These are phyloP conservation scores for Oreotrochilus melanogaster DNA, from an alignment of 2,113 vertebrate genomes.

Conservation along the genomic window DNA sequence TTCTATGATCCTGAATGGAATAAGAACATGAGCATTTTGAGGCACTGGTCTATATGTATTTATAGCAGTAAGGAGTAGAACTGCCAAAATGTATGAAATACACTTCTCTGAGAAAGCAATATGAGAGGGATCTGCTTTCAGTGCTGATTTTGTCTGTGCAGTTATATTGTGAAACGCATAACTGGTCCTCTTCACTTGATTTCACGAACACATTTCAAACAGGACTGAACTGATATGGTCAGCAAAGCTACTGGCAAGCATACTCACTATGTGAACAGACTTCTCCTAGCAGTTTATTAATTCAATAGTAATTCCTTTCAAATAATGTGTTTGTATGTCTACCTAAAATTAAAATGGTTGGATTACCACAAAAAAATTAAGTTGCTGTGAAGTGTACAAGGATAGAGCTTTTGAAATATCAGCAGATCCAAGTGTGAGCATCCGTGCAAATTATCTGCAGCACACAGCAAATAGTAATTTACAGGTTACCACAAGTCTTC, in stretches of 20 bases:
- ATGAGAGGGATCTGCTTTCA: not conserved
- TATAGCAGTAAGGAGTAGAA: conserved; percentile 18
- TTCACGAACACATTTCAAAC: conserved; percentile 25
- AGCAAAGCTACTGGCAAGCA: not conserved
- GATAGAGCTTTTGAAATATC: not conserved
- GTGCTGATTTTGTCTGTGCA: conserved; percentile 16
- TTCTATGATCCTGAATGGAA: not conserved
- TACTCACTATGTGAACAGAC: not conserved
- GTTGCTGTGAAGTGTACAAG: not conserved
- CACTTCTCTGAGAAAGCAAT: not conserved
- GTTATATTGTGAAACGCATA: not conserved
- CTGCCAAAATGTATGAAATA: conserved; percentile 28
- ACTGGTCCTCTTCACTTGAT: not conserved
- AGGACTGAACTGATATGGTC: not conserved
- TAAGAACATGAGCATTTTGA: not conserved
- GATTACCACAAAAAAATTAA: not conserved
- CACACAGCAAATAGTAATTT: not conserved
- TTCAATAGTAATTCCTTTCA: not conserved
- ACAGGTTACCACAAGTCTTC: not conserved
- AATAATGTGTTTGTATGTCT: not conserved
- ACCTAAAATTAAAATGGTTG: not conserved
- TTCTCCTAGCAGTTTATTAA: not conserved
- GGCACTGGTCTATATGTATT: not conserved
- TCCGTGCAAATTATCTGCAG: not conserved
- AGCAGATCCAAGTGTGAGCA: not conserved